Evolutionary conservation across 2,113 vertebrate genomes (phyloP).

Genomic region (Bolborhynchus lineola): DNA sequence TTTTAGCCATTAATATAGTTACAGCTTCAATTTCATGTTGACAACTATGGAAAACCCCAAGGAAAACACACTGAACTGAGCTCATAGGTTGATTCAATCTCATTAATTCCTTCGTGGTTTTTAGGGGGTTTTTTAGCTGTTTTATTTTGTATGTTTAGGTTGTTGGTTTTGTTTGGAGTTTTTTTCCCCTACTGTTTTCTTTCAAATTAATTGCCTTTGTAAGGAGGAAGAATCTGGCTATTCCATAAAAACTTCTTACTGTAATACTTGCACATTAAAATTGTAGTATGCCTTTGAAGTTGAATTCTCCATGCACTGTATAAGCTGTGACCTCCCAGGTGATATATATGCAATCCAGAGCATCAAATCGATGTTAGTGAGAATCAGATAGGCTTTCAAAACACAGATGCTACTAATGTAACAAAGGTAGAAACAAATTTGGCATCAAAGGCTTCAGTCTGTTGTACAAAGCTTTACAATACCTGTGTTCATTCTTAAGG

Average conservation of each 20-base stretch:
- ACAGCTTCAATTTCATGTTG: not conserved
- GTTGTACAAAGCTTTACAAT: not conserved
- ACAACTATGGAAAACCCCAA: not conserved
- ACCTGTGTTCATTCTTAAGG: not conserved
- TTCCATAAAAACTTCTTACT: not conserved
- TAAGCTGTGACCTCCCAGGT: not conserved
- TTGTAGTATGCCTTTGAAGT: not conserved
- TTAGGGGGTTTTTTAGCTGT: not conserved
- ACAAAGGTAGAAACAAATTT: not conserved
- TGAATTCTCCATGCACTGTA: not conserved
- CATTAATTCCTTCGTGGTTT: not conserved
- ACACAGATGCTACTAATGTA: not conserved
- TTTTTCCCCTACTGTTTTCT: not conserved
- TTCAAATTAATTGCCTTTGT: not conserved
- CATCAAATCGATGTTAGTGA: not conserved
- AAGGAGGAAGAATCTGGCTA: not conserved
- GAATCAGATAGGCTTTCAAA: not conserved
- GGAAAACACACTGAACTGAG: not conserved
- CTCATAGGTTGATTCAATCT: not conserved
- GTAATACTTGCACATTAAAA: not conserved
- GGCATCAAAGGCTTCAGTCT: not conserved
- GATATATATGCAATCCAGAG: not conserved
- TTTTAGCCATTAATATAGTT: not conserved
- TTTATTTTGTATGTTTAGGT: not conserved
- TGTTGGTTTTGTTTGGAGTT: fast-evolving